Conservation (phyloP, 2,113 vertebrate species). For the Xenopus borealis region DNA sequence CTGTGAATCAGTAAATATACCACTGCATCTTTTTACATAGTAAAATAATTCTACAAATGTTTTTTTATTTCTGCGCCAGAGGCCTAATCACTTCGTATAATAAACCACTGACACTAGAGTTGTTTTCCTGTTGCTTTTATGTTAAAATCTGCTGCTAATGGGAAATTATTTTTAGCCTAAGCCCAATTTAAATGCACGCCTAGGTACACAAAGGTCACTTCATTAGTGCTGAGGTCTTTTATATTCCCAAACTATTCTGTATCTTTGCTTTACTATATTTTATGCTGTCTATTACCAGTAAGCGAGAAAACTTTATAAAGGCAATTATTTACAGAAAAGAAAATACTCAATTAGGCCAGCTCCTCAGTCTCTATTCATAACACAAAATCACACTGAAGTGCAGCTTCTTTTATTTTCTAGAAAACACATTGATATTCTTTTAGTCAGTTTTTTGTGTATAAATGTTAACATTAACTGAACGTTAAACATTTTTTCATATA, state of each 20-base stretch:
- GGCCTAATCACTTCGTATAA: background rate
- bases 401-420: constrained; percentile 46
- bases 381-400: constrained; percentile 50
- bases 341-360: constrained; percentile 80
- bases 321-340: constrained; percentile 71
- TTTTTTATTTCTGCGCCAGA: background rate
- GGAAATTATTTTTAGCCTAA: constrained; percentile 47
- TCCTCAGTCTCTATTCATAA: constrained; percentile 58
- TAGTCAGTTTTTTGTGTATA: constrained; percentile 41
- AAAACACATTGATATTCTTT: constrained; percentile 52
- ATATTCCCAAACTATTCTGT: constrained; percentile 39
- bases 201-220: constrained; percentile 53
- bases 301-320: constrained; percentile 56
- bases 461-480: constrained; percentile 38
- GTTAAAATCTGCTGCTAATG: constrained; percentile 32
- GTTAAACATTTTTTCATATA: no score
- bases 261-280: constrained; percentile 47
- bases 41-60: no score
- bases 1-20: no score
- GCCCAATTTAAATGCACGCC: constrained; percentile 49
- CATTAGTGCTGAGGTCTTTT: constrained; percentile 44
- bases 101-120: background rate
- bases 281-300: constrained; percentile 63
- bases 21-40: no score
- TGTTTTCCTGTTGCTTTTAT: constrained; percentile 14